A percentile compares a stretch with the other conserved stretches of the same genome.
phyloP scores from a whole-genome alignment of 2,113 vertebrate species.

The Pangasianodon hypophthalmus region DNA sequence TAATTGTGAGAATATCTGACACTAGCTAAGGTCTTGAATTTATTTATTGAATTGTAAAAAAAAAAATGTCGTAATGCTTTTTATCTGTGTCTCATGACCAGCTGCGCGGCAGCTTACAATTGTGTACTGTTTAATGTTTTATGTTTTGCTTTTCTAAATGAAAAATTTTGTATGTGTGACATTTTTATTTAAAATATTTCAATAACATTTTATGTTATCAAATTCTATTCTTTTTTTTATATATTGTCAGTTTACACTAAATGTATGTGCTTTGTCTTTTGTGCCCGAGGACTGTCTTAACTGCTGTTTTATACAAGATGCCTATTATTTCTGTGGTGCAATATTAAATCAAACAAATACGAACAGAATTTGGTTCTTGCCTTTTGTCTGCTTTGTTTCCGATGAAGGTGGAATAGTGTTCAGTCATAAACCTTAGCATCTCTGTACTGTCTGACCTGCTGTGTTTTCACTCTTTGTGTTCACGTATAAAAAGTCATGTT shows the following conservation, averaged over 20 bases:
- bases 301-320: conserved; percentile 47
- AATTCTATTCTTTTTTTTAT: neutral
- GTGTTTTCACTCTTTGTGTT: neutral
- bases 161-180: neutral
- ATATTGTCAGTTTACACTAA: neutral
- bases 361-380: neutral
- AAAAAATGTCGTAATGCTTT: conserved; percentile 31
- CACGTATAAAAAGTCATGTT: neutral
- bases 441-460: neutral
- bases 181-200: conserved; percentile 18
- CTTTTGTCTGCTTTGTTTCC: neutral
- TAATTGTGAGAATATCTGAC: neutral
- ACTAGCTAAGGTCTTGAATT: neutral
- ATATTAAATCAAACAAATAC: conserved; percentile 46
- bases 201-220: neutral
- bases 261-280: conserved; percentile 34
- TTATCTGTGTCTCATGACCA: conserved; percentile 44
- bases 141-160: conserved; percentile 26
- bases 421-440: neutral
- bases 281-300: conserved; percentile 43
- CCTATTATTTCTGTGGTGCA: conserved; percentile 53
- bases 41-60: neutral
- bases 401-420: neutral
- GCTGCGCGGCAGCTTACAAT: conserved; percentile 15
- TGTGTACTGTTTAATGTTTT: conserved; percentile 5